A percentile compares a stretch with the other conserved stretches of the same genome.
phyloP scores from a whole-genome alignment of 2,113 vertebrate species.

The Oxyruncus cristatus region DNA sequence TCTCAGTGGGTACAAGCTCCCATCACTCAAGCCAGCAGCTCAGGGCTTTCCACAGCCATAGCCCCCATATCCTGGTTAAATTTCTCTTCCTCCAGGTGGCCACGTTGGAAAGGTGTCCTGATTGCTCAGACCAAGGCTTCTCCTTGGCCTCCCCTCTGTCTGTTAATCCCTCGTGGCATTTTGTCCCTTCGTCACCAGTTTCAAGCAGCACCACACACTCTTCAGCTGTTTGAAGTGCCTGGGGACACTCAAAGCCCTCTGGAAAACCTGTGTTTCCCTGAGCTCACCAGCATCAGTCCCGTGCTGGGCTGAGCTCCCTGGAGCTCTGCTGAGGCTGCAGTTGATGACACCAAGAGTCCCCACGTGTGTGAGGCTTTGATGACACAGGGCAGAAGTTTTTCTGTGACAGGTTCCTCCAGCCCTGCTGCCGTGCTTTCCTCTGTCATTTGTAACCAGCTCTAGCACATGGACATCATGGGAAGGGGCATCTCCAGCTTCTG shows the following conservation, averaged over 20 bases:
- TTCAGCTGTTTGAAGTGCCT: neutral
- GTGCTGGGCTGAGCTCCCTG: neutral
- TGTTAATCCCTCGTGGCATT: fast-evolving
- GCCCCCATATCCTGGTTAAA: no score
- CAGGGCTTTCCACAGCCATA: neutral
- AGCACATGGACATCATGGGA: fast-evolving
- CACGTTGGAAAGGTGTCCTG: neutral
- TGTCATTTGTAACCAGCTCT: fast-evolving
- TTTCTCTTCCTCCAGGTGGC: neutral
- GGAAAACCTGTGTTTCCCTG: neutral
- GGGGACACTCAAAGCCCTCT: neutral
- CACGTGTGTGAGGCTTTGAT: fast-evolving
- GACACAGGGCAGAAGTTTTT: fast-evolving
- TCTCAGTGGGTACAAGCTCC: neutral
- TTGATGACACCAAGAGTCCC: neutral
- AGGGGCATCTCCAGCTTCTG: neutral
- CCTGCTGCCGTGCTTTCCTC: neutral
- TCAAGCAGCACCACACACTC: neutral
- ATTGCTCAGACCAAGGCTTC: neutral
- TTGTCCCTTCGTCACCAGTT: neutral
- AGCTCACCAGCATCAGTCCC: neutral
- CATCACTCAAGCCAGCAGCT: neutral
- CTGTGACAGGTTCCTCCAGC: neutral
- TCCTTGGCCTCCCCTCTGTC: neutral
- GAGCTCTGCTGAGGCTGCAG: neutral